Base-by-base conservation (phyloP, 1,140 invertebrate species). In the Neodiprion lecontei region DNA sequence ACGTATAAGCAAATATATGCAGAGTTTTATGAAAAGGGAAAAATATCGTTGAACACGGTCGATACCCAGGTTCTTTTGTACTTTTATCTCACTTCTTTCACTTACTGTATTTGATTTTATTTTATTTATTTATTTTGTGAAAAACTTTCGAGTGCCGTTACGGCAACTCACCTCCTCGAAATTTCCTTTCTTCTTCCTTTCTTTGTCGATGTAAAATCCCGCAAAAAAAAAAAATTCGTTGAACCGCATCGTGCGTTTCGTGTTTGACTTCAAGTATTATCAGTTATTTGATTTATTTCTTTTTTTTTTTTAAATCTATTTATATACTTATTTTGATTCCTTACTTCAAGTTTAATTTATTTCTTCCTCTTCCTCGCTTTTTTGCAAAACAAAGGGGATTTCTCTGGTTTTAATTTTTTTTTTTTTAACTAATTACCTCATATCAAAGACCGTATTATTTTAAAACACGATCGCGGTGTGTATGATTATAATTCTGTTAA, bases 301-400 rank as follows among this genome's bases (percentile, higher is more conserved):
- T 61, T 17, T 61, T 40, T 61, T 61, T 61, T 4, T 61, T 61
- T 8, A 11, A 5, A 8, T 61, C 3, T 17, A 53, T 11, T 53
- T 53, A 11, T 53, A 10, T 53, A 11, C 2, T 2, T n/a, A 10
- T 10, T 53, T 1, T 53, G 50, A 10, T 53, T 21, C 72, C 48
- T 67, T 73, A 67, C 68, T 67, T 73, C 53, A 73, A 65, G 72
- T 73, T 73, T 67, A 10, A 73, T 73, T 73, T 67, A 67, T 14
- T 53, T 61, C 1, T 11, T 61, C 11, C 23, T 2, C 9, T 17
- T 72, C 11, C n/a, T 53, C 7, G 14, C 1, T 61, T 61, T 61
- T 53, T 23, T 28, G 28, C 28, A 40, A 1, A 40, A 40, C 5
- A 40, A 40, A 40, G 5, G 28, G 28, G 28, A 40, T 40, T 40